Conservation (phyloP, 1,140 invertebrate genomes). For the Liolophura sinensis region DNA sequence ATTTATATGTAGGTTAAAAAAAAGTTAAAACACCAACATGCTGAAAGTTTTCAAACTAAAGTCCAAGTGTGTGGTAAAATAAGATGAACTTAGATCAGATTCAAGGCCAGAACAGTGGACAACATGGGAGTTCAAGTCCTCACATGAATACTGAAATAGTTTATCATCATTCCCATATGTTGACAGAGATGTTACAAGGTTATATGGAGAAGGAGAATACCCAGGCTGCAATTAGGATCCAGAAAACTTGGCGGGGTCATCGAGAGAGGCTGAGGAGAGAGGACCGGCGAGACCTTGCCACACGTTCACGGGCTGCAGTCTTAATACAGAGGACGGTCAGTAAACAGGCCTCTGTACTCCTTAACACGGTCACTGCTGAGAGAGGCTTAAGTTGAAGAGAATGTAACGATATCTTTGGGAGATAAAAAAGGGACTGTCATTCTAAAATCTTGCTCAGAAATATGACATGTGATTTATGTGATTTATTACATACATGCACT, state of each 20-base stretch:
- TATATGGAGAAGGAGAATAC: constrained; percentile 45
- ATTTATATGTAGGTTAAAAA: not conserved
- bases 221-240: constrained; percentile 44
- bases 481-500: no score
- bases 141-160: not conserved
- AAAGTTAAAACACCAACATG: not conserved
- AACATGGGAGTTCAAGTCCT: no score
- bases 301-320: constrained; percentile 42
- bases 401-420: no score
- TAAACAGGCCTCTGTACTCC: not conserved
- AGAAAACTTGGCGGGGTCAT: constrained; percentile 47
- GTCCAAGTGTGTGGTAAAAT: no score
- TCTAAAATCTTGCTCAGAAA: no score
- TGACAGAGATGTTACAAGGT: constrained; percentile 41
- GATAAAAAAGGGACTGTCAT: no score
- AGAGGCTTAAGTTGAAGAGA: no score
- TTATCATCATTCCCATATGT: constrained; percentile 7
- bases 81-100: no score
- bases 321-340: constrained; percentile 45
- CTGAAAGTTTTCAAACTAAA: no score
- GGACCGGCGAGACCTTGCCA: constrained; percentile 25
- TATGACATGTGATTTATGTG: no score
- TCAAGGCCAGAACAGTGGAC: no score
- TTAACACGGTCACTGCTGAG: no score
- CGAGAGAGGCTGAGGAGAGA: constrained; percentile 30